Conservation (phyloP, 2,888 invertebrate genomes). For the Steinernema hermaphroditum region DNA sequence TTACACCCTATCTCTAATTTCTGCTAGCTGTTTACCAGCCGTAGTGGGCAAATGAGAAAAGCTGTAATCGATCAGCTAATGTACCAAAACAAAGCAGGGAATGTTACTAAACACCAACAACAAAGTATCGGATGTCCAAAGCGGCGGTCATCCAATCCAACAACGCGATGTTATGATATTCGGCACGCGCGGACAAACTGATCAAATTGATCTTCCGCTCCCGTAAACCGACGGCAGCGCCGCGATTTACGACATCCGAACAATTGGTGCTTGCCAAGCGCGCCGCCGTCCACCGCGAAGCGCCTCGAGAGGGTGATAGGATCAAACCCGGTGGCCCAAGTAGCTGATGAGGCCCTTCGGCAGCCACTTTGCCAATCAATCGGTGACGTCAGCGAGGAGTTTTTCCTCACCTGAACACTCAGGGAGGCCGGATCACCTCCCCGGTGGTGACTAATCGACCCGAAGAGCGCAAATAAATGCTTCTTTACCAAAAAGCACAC, state of each 20-base stretch:
- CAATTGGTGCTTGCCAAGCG: slow-evolving; percentile 8
- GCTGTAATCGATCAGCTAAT: too few relatives aligned
- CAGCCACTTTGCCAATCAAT: slow-evolving; percentile 4
- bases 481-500: neutral
- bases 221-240: neutral
- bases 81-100: too few relatives aligned
- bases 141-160: neutral
- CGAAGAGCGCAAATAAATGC: neutral
- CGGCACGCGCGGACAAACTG: neutral
- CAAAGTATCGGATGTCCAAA: too few relatives aligned
- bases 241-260: slow-evolving; percentile 9
- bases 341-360: neutral
- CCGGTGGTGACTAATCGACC: neutral
- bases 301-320: neutral
- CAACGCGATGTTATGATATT: neutral
- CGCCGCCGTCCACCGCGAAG: neutral
- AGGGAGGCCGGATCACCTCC: neutral
- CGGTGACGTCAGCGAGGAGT: neutral
- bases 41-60: too few relatives aligned
- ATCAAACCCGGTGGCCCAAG: neutral
- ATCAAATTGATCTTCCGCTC: neutral
- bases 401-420: slow-evolving; percentile 19
- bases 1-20: too few relatives aligned
- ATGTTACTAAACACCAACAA: too few relatives aligned
- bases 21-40: too few relatives aligned